Evolutionary conservation across 2,797 vertebrate genomes (phyloP).

Genomic region (Sternotherus odoratus): DNA sequence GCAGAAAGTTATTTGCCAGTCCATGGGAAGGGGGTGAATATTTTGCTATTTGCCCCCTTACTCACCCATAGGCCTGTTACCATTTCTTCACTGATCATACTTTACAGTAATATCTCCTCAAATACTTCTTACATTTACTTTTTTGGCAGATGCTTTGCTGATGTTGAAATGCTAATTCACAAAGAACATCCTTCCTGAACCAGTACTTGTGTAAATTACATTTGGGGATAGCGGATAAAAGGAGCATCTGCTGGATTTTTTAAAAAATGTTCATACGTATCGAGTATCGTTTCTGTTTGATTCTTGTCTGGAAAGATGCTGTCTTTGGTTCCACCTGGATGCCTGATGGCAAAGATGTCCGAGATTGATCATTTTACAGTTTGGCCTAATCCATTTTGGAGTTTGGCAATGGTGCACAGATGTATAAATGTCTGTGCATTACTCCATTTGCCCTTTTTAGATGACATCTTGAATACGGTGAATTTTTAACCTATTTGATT

Average conservation of each 20-base stretch:
- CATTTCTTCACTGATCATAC: neutral
- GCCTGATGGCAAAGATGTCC: neutral
- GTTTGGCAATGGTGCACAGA: neutral
- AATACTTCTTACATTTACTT: neutral
- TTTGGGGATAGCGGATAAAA: neutral
- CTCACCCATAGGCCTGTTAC: neutral
- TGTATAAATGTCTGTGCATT: no score
- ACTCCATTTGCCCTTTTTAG: conserved; percentile 9
- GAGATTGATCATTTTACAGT: conserved; percentile 12
- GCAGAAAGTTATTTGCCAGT: neutral
- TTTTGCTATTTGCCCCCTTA: neutral
- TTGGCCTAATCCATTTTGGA: conserved; percentile 7
- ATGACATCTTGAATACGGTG: neutral
- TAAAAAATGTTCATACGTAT: fast-evolving
- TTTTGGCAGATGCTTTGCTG: neutral
- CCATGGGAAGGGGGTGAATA: neutral
- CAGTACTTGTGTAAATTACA: neutral
- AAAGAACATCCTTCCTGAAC: neutral
- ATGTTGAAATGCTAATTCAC: neutral
- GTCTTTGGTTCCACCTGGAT: neutral
- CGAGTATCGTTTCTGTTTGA: neutral
- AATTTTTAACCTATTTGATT: neutral
- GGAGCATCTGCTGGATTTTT: neutral
- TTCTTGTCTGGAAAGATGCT: neutral
- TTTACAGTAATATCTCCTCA: neutral